phyloP scores from a whole-genome alignment of 2,888 invertebrate species.

The Steinernema scapterisci region DNA sequence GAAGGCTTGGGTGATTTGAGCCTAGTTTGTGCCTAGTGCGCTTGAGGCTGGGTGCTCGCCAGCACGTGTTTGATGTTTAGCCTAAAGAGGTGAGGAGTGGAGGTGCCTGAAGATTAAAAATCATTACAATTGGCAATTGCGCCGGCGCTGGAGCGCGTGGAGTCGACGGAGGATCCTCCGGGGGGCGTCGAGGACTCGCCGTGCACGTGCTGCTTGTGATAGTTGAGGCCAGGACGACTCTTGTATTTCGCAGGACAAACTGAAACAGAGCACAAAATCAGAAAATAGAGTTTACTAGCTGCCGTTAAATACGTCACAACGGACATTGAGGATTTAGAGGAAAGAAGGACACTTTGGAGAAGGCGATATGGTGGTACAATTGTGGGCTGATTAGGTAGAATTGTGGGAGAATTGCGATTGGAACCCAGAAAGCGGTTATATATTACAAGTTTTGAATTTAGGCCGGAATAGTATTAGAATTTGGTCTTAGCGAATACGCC shows the following conservation, averaged over 20 bases:
- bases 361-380: background rate
- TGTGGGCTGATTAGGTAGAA: background rate
- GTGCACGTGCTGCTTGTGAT: conserved; percentile 85
- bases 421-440: background rate
- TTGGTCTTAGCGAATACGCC: conserved; percentile 11
- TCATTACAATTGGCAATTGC: conserved; percentile 29
- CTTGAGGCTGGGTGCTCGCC: no score
- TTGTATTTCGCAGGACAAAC: conserved; percentile 91
- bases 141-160: conserved; percentile 19
- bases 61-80: no score
- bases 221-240: conserved; percentile 90
- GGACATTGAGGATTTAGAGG: background rate
- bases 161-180: conserved; percentile 8
- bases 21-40: background rate
- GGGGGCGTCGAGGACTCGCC: conserved; percentile 36
- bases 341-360: background rate
- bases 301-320: background rate
- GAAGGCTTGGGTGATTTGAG: background rate
- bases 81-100: background rate
- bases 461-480: background rate
- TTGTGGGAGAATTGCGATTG: no score
- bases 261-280: conserved; percentile 47
- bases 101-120: conserved; percentile 26
- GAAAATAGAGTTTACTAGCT: background rate
- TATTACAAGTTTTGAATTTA: background rate